Percentiles rank a stretch among this genome's conserved stretches.
Conservation (phyloP, 64 coral and sea anemone genomes). For the Dendronephthya gigantea region DNA sequence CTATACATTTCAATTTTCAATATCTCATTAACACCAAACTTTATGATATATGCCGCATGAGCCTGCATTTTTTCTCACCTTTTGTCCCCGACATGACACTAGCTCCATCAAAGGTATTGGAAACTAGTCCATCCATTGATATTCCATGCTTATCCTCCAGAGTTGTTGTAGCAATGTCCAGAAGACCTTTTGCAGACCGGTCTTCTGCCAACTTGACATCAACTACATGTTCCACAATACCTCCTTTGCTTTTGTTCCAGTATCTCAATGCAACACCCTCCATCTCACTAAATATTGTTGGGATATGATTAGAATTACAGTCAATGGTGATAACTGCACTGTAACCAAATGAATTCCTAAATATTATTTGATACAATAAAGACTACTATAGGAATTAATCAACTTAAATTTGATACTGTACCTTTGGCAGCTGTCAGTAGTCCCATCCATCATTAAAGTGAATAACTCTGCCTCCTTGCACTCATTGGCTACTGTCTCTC, state of each 20-base stretch:
- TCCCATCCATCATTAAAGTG: background rate
- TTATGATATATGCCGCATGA: background rate
- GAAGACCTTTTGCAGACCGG: constrained; percentile 1
- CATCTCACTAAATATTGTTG: constrained; percentile 3
- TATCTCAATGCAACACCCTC: constrained; percentile 8
- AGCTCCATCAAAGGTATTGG: constrained; percentile 14
- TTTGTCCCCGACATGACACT: background rate
- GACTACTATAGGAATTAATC: background rate
- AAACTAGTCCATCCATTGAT: constrained; percentile 13
- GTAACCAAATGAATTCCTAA: background rate
- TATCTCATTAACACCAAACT: background rate
- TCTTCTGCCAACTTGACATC: background rate
- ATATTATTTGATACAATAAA: background rate
- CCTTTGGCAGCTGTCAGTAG: background rate
- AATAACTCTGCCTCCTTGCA: background rate
- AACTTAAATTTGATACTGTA: background rate
- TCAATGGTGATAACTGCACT: background rate
- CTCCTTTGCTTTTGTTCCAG: background rate
- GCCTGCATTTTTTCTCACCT: background rate
- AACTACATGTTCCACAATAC: constrained; percentile 2
- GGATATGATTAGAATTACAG: background rate
- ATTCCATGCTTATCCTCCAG: background rate
- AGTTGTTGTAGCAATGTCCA: constrained; percentile 9
- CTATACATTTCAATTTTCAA: background rate
- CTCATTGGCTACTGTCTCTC: background rate